Conservation (phyloP, 2,797 vertebrate species). For the Leptoclinus maculatus region DNA sequence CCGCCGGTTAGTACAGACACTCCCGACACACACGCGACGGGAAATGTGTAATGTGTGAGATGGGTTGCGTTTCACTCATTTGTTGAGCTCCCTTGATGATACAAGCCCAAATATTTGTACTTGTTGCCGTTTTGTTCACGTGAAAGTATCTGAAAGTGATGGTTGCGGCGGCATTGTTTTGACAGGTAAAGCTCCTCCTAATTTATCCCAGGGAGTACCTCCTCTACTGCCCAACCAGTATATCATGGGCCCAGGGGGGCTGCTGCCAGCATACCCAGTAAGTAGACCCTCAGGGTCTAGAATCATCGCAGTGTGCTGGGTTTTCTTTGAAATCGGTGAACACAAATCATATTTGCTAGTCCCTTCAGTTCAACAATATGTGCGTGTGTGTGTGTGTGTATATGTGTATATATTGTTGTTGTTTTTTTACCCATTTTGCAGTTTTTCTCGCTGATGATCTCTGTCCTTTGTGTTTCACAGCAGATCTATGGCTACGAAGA, state of each 20-base stretch:
- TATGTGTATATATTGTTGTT: no score
- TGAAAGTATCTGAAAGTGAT: background rate
- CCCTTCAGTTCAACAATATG: background rate
- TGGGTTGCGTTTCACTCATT: background rate
- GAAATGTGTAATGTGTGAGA: background rate
- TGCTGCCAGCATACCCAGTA: conserved; percentile 97
- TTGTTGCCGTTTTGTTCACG: background rate
- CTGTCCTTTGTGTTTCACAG: conserved; percentile 65
- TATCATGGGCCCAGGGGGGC: conserved; percentile 96
- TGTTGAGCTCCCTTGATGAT: background rate
- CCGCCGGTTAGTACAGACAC: conserved; percentile 71
- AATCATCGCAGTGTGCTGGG: background rate
- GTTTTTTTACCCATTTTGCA: background rate
- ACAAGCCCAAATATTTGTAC: background rate
- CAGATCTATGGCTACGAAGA: conserved; percentile 98
- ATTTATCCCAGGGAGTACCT: conserved; percentile 93
- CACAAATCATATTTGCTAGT: background rate
- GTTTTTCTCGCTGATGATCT: background rate
- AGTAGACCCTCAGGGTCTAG: conserved; percentile 58
- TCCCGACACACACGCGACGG: background rate
- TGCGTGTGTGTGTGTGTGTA: no score
- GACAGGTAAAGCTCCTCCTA: conserved; percentile 95
- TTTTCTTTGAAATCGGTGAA: background rate
- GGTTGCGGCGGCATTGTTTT: conserved; percentile 42
- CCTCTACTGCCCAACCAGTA: conserved; percentile 97